phyloP scores from a whole-genome alignment of 2,888 invertebrate species.

The Caenorhabditis zanzibari region DNA sequence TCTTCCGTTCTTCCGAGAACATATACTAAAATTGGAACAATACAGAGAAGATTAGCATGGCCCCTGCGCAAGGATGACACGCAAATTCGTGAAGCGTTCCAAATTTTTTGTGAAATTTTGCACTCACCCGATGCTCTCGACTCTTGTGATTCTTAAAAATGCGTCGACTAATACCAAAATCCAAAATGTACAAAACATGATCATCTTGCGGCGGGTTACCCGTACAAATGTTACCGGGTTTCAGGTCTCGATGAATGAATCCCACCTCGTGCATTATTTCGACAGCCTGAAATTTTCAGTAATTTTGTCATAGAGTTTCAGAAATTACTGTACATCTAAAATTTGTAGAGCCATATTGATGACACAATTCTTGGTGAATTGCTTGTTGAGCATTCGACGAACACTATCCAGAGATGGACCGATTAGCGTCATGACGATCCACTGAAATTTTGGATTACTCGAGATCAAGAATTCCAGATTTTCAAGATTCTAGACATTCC shows the following conservation, averaged over 20 bases:
- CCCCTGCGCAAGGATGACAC: conserved; percentile 90
- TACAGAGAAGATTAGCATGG: conserved; percentile 95
- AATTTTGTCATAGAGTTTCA: background rate
- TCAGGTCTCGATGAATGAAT: conserved; percentile 67
- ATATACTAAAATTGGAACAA: conserved; percentile 91
- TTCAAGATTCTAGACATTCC: background rate
- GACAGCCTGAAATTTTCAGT: conserved; percentile 30
- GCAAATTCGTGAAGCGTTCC: conserved; percentile 90
- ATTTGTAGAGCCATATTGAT: conserved; percentile 59
- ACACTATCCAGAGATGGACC: conserved; percentile 62
- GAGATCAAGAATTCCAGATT: background rate
- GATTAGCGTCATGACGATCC: conserved; percentile 64
- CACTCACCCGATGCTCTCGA: conserved; percentile 31
- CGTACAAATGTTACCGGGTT: conserved; percentile 73
- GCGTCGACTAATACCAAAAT: conserved; percentile 75
- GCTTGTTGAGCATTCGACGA: conserved; percentile 45
- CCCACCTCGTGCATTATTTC: conserved; percentile 60
- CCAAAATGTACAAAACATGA: conserved; percentile 70
- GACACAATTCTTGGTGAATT: conserved; percentile 47
- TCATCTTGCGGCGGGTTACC: conserved; percentile 66
- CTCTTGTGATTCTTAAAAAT: conserved; percentile 43
- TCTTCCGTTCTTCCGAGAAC: conserved; percentile 72
- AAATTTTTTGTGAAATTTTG: conserved; percentile 85
- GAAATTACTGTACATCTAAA: conserved; percentile 30
- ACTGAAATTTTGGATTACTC: conserved; percentile 25